Evolutionary conservation across 1,140 invertebrate species (phyloP).

Genomic region (Philotrypesis tridentata): DNA sequence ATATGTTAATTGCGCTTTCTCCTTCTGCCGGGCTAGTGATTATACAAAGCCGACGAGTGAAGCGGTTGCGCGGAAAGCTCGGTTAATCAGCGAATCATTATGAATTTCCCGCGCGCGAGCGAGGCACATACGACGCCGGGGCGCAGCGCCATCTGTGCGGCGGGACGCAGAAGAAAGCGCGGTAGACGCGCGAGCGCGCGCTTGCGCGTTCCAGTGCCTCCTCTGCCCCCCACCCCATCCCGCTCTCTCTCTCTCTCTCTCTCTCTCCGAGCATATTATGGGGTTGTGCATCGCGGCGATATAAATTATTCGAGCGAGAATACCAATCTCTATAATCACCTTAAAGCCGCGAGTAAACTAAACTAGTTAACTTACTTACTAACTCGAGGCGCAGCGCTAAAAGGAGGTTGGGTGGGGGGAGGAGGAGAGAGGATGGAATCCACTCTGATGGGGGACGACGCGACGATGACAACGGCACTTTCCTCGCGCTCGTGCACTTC

Average conservation of each 20-base stretch:
- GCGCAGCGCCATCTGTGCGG: too few relatives aligned
- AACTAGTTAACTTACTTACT: conserved; percentile 45
- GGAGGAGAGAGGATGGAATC: background rate
- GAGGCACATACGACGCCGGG: too few relatives aligned
- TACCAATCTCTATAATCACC: conserved; percentile 39
- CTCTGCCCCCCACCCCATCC: too few relatives aligned
- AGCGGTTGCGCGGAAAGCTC: background rate
- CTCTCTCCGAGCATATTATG: too few relatives aligned
- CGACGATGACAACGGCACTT: conserved; percentile 8
- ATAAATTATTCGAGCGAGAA: conserved; percentile 38
- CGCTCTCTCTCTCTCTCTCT: too few relatives aligned
- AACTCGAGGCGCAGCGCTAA: background rate
- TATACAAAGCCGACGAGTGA: background rate
- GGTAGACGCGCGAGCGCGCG: background rate
- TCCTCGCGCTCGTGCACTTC: background rate
- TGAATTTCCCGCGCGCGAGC: background rate
- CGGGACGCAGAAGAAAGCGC: background rate
- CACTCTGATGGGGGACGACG: too few relatives aligned
- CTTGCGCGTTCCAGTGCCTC: too few relatives aligned
- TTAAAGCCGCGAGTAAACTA: conserved; percentile 37
- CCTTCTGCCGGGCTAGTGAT: background rate
- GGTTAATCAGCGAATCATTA: background rate
- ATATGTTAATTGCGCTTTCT: conserved; percentile 15
- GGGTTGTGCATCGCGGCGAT: background rate
- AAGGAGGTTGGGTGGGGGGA: too few relatives aligned